Base-by-base conservation (phyloP, 2,888 invertebrate species). In the Eustalomyia histrio region DNA sequence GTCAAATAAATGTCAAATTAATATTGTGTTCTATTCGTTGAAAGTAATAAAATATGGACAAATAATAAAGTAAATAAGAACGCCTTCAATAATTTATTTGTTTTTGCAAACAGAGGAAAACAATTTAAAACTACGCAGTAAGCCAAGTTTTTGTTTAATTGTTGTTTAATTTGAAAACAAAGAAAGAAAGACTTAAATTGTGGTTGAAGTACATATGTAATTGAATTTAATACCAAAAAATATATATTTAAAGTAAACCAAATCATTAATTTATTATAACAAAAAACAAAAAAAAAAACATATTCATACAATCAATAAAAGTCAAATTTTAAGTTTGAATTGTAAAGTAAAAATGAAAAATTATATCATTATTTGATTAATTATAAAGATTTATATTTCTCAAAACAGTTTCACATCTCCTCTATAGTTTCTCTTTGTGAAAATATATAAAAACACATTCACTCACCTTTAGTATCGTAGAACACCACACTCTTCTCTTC, bases 121-220 rank as follows among this genome's bases (percentile, higher is more conserved):
- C 0, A 6, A 52, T 5, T 9, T 1, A 55, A 65, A 78, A 72
- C 57, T 71, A 76, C 76, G 76, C 76, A 76, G 71, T 71, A 71
- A 64, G 64, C 71, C 1, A 47, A 58, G 52, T 29, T 52, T 71
- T 55, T 57, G 43, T n/a, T 5, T 14, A 17, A 14, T 16, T 50
- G 10, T 14, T 12, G 67, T 75, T 14, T 57, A 18, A 17, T 24
- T 24, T 29, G 29, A 24, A n/a, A 18, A 43, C n/a, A 75, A 79
- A 65, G 50, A 75, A 79, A 65, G 50, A 64, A 68, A 71, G 58
- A 65, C 65, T 71, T 65, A 52, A 75, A 71, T 64, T 75, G 64
- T 61, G 75, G 72, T 61, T 72, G 43, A 35, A 72, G 21, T 55
- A n/a, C n/a, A n/a, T n/a, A 72, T 16, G 9, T 14, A 47, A 47